A percentile compares a stretch with the other conserved stretches of the same genome.
Evolutionary conservation across 2,888 invertebrate species (phyloP).

Genomic region (Alentia gelatinosa): DNA sequence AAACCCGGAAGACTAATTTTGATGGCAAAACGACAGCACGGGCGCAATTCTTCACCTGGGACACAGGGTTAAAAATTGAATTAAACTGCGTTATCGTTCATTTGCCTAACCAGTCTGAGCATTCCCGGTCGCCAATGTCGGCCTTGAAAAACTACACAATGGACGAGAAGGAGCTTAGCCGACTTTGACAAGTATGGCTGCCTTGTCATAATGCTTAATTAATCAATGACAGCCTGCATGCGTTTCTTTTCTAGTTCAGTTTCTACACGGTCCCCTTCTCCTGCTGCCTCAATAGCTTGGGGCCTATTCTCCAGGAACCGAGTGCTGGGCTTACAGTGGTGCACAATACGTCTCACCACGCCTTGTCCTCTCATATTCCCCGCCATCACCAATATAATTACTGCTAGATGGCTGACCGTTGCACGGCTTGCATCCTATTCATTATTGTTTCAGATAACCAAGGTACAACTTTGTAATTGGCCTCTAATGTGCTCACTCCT

Average conservation of each 20-base stretch:
- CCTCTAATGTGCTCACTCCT: not conserved
- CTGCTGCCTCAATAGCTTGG: not conserved
- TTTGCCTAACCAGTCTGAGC: not conserved
- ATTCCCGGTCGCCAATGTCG: not conserved
- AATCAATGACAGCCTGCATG: not conserved
- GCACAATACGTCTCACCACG: not conserved
- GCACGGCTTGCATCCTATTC: not conserved
- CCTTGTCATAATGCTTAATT: constrained; percentile 22
- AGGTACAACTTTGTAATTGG: not conserved
- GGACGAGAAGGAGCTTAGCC: not conserved
- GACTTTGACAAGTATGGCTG: constrained; percentile 16
- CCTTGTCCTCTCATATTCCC: no score
- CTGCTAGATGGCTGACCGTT: not conserved
- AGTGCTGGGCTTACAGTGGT: not conserved
- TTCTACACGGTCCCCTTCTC: not conserved
- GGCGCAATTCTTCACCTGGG: not conserved
- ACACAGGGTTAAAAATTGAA: not conserved
- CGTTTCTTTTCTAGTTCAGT: not conserved
- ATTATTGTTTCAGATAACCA: not conserved
- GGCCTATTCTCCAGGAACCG: not conserved
- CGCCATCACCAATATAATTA: not conserved
- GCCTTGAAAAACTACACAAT: not conserved
- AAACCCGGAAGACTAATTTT: not conserved
- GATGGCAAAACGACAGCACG: not conserved
- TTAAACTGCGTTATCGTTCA: constrained; percentile 20